A percentile compares a stretch with the other conserved stretches of the same genome.
These are phyloP conservation scores for Psilanteris sp. DNA, from an alignment of 1,140 invertebrate genomes.

Conservation along the genomic window DNA sequence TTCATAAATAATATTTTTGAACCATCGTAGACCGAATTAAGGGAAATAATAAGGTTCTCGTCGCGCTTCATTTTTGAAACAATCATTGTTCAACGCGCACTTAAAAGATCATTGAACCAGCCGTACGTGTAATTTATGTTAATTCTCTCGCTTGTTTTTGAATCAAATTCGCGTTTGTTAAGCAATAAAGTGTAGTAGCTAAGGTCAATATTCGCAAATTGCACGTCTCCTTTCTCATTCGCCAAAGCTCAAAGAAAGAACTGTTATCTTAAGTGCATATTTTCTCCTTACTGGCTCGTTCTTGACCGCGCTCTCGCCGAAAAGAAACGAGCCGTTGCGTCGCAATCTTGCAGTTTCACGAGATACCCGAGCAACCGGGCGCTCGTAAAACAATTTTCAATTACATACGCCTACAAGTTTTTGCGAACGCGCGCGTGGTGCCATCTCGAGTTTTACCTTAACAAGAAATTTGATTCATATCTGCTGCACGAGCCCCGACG, in stretches of 20 bases:
- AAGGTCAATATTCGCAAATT: conserved; percentile 42
- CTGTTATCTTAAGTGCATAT: conserved; percentile 61
- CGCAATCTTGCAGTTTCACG: conserved; percentile 43
- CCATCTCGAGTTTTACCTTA: conserved; percentile 51
- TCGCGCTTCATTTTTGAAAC: no score
- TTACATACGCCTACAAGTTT: conserved; percentile 62
- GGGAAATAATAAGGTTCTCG: no score
- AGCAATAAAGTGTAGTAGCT: conserved; percentile 26
- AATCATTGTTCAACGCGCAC: no score
- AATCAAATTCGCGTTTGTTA: conserved; percentile 41
- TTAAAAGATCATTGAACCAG: no score
- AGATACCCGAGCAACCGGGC: conserved; percentile 32
- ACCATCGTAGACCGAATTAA: no score
- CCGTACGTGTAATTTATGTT: conserved; percentile 1
- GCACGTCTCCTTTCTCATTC: conserved; percentile 33
- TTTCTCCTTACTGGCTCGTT: conserved; percentile 46
- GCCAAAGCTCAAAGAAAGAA: conserved; percentile 54
- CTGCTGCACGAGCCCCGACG: background rate
- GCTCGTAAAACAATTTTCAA: conserved; percentile 62
- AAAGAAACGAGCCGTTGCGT: conserved; percentile 55
- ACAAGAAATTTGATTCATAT: conserved; percentile 53
- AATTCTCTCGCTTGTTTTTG: conserved; percentile 13
- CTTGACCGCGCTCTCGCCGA: conserved; percentile 43
- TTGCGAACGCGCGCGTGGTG: conserved; percentile 41
- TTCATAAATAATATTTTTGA: no score